Percentiles rank a stretch among this genome's conserved stretches.
phyloP scores from a whole-genome alignment of 2,797 vertebrate genomes.

The Streptopelia turtur region DNA sequence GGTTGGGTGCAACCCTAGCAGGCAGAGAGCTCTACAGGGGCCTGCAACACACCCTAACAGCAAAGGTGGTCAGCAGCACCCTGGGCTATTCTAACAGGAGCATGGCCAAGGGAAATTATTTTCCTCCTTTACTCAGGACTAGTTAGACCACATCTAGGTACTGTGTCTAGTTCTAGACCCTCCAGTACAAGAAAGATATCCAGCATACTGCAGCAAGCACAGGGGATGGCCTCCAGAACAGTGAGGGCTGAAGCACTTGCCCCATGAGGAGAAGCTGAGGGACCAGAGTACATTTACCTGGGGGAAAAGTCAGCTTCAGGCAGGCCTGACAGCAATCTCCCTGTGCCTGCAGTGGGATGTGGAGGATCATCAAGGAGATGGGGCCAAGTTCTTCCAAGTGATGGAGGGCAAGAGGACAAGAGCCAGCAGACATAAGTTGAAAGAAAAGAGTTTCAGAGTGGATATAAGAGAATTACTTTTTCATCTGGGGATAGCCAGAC shows the following conservation, averaged over 20 bases:
- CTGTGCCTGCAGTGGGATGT: not conserved
- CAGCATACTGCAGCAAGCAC: not conserved
- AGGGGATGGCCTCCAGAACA: not conserved
- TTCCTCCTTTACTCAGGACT: not conserved
- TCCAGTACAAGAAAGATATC: not conserved
- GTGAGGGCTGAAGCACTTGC: not conserved
- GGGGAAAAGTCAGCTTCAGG: not conserved
- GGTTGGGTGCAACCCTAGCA: not conserved
- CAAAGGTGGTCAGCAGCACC: not conserved
- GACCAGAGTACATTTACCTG: not conserved
- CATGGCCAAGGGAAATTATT: not conserved
- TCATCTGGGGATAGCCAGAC: not conserved
- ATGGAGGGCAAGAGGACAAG: not conserved
- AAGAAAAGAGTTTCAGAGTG: not conserved
- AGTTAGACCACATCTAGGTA: not conserved
- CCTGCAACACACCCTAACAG: not conserved
- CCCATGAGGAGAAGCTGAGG: not conserved
- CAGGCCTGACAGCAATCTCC: not conserved
- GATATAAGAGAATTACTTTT: not conserved
- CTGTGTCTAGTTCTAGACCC: not conserved
- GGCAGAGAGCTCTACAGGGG: not conserved
- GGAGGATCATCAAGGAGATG: not conserved
- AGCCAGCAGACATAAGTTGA: not conserved
- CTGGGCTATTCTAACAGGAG: not conserved
- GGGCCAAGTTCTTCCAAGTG: not conserved